Percentiles rank a stretch among this genome's conserved stretches.
Evolutionary conservation across 2,888 invertebrate species (phyloP).

Genomic region (Bellardia pandia): DNA sequence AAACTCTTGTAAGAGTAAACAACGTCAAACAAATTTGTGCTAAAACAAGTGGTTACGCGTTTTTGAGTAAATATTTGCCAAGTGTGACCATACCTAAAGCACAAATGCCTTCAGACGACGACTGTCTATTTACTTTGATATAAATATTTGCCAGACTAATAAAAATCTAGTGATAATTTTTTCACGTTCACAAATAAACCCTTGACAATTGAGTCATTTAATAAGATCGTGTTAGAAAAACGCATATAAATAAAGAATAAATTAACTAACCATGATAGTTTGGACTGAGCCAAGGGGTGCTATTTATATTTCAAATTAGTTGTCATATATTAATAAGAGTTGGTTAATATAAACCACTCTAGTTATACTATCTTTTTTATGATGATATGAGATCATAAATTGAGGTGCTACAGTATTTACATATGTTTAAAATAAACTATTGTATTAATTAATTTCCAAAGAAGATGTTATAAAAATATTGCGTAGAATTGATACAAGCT

Average conservation of each 20-base stretch:
- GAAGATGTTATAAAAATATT: neutral
- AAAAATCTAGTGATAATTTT: slow-evolving; percentile 42
- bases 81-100: too few species aligned
- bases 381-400: neutral
- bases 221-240: slow-evolving; percentile 10
- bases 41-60: too few species aligned
- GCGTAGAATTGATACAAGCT: neutral
- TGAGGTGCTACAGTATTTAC: neutral
- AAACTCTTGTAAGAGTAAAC: too few species aligned
- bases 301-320: slow-evolving; percentile 7
- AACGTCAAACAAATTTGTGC: too few species aligned
- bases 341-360: neutral
- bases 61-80: too few species aligned
- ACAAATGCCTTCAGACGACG: neutral
- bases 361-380: neutral
- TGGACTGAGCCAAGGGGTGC: neutral
- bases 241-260: neutral
- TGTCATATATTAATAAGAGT: neutral
- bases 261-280: neutral
- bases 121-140: neutral
- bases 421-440: neutral
- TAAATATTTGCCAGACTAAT: slow-evolving; percentile 52
- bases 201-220: slow-evolving; percentile 33
- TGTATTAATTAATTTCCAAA: too few species aligned
- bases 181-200: slow-evolving; percentile 28